These are phyloP conservation scores for Quadroppia sp. DNA, from an alignment of 2,888 invertebrate species.

Conservation along the genomic window DNA sequence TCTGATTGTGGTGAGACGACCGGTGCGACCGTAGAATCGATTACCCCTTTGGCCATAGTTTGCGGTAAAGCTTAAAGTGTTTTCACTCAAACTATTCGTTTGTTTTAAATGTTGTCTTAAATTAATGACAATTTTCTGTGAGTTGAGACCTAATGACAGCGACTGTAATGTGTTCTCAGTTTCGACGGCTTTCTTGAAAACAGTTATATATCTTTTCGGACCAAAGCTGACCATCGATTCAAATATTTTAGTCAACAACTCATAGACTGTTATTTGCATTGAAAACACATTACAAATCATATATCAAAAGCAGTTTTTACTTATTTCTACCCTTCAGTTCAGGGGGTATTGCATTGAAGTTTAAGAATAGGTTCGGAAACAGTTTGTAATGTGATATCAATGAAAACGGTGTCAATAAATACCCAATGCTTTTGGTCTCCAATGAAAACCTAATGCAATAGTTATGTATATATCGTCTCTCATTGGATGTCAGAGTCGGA, in stretches of 20 bases:
- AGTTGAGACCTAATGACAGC: background rate
- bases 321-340: no score
- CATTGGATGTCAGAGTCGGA: conserved; percentile 62
- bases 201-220: conserved; percentile 64
- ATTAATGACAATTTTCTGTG: background rate
- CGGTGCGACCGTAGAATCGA: conserved; percentile 58
- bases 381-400: background rate
- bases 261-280: no score
- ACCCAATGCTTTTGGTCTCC: conserved; percentile 76
- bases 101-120: background rate
- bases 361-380: no score
- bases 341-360: no score
- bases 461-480: conserved; percentile 74
- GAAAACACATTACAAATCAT: no score
- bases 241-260: no score
- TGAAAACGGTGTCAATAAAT: conserved; percentile 48
- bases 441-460: conserved; percentile 65
- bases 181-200: conserved; percentile 66
- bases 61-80: background rate
- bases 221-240: no score
- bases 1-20: conserved; percentile 65
- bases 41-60: background rate
- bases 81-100: background rate
- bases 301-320: no score
- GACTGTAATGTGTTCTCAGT: conserved; percentile 63